Evolutionary conservation across 2,888 invertebrate genomes (phyloP).

Genomic region (Pyrgus malvae): DNA sequence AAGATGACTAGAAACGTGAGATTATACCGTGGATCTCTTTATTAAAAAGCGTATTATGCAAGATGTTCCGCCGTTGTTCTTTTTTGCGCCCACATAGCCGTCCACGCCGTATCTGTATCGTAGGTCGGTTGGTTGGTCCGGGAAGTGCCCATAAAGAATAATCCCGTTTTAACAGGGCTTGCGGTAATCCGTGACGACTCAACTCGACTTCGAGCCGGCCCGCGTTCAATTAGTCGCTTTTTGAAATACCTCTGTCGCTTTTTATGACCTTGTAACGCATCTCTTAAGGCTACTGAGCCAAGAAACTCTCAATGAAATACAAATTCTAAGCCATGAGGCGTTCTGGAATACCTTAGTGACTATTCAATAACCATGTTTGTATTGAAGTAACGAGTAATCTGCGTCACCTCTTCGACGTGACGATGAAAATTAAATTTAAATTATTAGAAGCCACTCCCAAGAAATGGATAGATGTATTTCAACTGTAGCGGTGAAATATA

Average conservation of each 20-base stretch:
- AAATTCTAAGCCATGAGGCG: background rate
- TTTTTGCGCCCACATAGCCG: conserved; percentile 51
- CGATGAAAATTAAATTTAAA: background rate
- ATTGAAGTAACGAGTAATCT: background rate
- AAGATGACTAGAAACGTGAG: conserved; percentile 10
- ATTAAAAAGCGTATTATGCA: conserved; percentile 16
- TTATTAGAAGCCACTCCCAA: conserved; percentile 4
- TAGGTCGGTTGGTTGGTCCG: conserved; percentile 47
- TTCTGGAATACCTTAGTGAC: background rate
- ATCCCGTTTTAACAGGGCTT: conserved; percentile 66
- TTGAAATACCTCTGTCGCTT: conserved; percentile 10
- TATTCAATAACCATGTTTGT: background rate
- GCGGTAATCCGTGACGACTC: conserved; percentile 59
- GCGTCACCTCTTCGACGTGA: background rate
- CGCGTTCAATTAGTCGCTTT: conserved; percentile 14
- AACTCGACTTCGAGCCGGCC: conserved; percentile 37
- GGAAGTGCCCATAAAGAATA: conserved; percentile 54
- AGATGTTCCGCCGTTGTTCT: conserved; percentile 34
- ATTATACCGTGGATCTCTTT: conserved; percentile 1
- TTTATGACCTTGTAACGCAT: background rate
- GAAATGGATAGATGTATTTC: conserved; percentile 15
- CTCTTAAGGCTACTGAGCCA: background rate
- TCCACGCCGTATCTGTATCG: conserved; percentile 41
- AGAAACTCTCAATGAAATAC: background rate
- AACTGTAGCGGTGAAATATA: conserved; percentile 22